Conservation (phyloP, 2,113 vertebrate species). For the Bufo bufo region DNA sequence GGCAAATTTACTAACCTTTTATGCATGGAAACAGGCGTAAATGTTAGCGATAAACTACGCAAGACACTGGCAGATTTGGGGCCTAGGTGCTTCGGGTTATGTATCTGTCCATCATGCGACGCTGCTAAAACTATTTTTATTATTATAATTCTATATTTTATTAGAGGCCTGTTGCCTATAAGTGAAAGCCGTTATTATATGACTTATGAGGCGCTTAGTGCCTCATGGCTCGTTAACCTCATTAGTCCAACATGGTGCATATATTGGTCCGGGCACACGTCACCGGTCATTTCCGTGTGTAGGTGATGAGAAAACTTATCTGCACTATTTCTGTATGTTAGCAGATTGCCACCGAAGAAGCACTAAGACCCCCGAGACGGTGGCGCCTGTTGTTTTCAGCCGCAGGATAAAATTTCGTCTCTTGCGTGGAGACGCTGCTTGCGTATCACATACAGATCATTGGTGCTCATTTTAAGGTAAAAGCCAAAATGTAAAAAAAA, state of each 20-base stretch:
- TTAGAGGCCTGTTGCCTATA: not conserved
- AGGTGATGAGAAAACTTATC: not conserved
- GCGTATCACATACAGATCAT: conserved; percentile 22
- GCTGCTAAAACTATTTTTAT: conserved; percentile 3
- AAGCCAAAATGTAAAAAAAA: conserved; percentile 39
- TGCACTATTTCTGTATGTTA: not conserved
- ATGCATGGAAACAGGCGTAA: too few species aligned
- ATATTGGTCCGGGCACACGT: not conserved
- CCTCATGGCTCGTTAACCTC: not conserved
- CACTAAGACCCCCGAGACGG: not conserved
- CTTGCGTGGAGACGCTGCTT: not conserved
- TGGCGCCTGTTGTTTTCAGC: not conserved
- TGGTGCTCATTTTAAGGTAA: conserved; percentile 41
- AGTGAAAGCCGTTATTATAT: not conserved
- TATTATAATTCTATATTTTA: not conserved
- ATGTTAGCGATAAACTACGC: too few species aligned
- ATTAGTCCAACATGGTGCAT: not conserved
- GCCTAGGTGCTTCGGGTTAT: not conserved
- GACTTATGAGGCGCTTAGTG: not conserved
- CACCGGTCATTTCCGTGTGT: not conserved
- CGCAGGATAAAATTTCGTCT: not conserved
- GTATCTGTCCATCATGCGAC: not conserved
- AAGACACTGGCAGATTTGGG: not conserved
- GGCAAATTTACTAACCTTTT: too few species aligned
- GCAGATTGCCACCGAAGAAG: conserved; percentile 4